phyloP scores from a whole-genome alignment of 2,797 vertebrate genomes.

The Stomatorhinus walkeri region DNA sequence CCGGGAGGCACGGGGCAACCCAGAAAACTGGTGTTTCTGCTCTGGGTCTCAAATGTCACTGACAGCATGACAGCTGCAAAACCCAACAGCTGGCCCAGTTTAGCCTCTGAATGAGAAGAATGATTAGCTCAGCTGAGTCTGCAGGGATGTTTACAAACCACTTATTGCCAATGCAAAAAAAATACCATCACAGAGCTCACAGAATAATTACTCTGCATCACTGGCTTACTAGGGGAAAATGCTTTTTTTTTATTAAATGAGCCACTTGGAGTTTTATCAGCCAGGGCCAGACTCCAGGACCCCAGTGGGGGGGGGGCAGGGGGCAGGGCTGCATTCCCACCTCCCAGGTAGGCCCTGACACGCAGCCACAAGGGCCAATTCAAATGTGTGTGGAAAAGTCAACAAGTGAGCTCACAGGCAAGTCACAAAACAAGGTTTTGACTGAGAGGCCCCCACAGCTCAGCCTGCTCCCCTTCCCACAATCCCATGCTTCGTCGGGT shows the following conservation, averaged over 20 bases:
- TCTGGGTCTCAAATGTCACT: not conserved
- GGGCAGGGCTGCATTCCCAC: conserved; percentile 21
- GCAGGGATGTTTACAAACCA: not conserved
- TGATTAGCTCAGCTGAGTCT: not conserved
- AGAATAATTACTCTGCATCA: conserved; percentile 44
- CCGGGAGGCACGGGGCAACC: not conserved
- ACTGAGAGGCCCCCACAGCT: conserved; percentile 39
- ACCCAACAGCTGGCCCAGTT: not conserved
- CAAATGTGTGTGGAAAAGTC: conserved; percentile 52
- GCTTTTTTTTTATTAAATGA: conserved; percentile 57
- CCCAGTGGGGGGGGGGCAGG: not conserved
- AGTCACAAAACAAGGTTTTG: conserved; percentile 61
- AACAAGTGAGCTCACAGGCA: conserved; percentile 50
- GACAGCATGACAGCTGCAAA: not conserved
- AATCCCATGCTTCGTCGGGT: not conserved
- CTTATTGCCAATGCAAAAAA: conserved; percentile 8
- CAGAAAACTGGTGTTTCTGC: not conserved
- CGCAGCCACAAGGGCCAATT: conserved; percentile 54
- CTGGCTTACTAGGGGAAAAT: conserved; percentile 49
- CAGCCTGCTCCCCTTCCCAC: not conserved
- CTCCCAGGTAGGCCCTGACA: conserved; percentile 53
- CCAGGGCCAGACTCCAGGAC: conserved; percentile 38
- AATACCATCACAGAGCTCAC: conserved; percentile 29
- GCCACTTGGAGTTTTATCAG: conserved; percentile 46
- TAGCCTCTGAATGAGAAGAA: not conserved